Evolutionary conservation across 2,888 invertebrate species (phyloP), one percentile per base, ranked within the genome.

Genomic region (Catocala sponsa): DNA sequence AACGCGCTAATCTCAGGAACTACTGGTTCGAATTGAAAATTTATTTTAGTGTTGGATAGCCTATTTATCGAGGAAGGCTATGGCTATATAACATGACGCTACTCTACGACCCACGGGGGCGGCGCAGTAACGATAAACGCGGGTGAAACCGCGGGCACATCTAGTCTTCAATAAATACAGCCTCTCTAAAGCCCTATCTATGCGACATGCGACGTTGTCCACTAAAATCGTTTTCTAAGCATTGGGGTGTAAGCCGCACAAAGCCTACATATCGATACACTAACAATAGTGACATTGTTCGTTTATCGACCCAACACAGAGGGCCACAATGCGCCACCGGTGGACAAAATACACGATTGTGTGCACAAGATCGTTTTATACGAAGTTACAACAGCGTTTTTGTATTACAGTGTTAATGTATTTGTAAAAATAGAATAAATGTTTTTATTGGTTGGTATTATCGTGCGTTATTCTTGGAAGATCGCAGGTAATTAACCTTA

Each of bases 251-350:
- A 59, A 66, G 52, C 25, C 25, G 52, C 58, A 64, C 53, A 67
- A 59, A 66, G 59, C 62, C 56, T 52, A 49, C 62, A 57, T 59
- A 60, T 63, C 63, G 69, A 68, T 74, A 65, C 62, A 62, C 54
- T 65, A 66, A 77, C 70, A 80, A 78, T 77, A 67, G 75, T 61
- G 67, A 70, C 79, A 76, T 81, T 82, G 79, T 82, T 68, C 69
- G 56, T 56, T 76, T 80, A 81, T 81, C 80, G 76, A 81, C 75
- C 60, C 63, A 55, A 54, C 79, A 74, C 72, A 78, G 76, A 74
- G 73, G 73, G 70, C 60, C 78, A 76, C 72, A 72, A 76, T 74
- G 67, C 72, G 65, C 47, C 46, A 51, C 55, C 59, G 70, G 63
- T 68, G 70, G 74, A 72, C 72, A 71, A 76, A 80, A 78, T 76